Percentiles rank a stretch among this genome's conserved stretches.
Conservation (phyloP, 2,888 invertebrate species). For the Himalopsyche japonica region DNA sequence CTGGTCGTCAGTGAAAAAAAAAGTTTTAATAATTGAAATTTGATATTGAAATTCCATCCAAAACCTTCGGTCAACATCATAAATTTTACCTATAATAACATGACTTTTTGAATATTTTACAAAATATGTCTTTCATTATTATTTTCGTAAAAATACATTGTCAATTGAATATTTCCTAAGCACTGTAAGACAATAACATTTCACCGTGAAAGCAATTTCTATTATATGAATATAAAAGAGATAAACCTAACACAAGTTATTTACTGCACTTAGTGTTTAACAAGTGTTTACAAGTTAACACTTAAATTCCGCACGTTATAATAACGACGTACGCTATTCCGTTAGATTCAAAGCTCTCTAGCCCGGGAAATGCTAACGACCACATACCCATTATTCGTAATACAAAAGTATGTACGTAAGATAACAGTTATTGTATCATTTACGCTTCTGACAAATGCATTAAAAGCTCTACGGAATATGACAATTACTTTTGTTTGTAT, state of each 20-base stretch:
- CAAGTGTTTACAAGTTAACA: slow-evolving; percentile 1
- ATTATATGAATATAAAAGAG: background rate
- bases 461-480: background rate
- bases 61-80: no score
- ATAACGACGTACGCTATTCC: background rate
- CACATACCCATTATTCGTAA: background rate
- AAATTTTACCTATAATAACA: no score
- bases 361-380: background rate
- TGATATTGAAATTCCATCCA: no score
- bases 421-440: background rate
- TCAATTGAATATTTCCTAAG: no score
- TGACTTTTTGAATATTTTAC: no score
- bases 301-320: background rate
- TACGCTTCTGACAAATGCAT: background rate
- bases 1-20: no score
- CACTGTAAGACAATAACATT: background rate
- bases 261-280: background rate
- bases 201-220: background rate
- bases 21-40: no score
- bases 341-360: background rate
- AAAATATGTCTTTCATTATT: no score
- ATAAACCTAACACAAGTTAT: background rate
- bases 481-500: background rate
- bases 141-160: no score
- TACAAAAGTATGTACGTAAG: background rate